Evolutionary conservation across 2,888 invertebrate species (phyloP).

Genomic region (Chironomus tentans): DNA sequence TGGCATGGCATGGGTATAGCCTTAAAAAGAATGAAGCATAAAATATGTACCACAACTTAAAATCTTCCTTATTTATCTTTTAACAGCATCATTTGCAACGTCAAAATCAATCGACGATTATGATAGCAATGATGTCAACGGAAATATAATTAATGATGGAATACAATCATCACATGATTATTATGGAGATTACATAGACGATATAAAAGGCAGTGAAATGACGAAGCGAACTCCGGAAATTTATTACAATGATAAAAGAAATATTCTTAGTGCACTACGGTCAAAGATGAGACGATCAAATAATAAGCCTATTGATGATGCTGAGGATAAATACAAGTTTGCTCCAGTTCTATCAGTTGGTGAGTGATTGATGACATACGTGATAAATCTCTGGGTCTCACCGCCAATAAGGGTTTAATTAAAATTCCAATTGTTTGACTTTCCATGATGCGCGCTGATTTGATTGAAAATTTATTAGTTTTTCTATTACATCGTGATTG

Average conservation of each 20-base stretch:
- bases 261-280: slow-evolving; percentile 17
- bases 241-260: background rate
- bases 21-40: too few species aligned
- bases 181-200: background rate
- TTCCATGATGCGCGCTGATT: background rate
- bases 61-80: background rate
- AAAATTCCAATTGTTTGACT: background rate
- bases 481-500: background rate
- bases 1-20: too few species aligned
- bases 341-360: slow-evolving; percentile 18
- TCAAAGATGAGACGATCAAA: slow-evolving; percentile 15
- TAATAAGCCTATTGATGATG: background rate
- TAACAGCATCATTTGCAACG: background rate
- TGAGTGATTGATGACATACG: background rate
- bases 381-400: background rate
- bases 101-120: slow-evolving; percentile 1
- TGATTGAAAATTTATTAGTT: background rate
- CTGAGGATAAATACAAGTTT: slow-evolving; percentile 12
- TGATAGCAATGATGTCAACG: background rate
- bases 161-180: background rate
- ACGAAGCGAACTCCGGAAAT: slow-evolving; percentile 16
- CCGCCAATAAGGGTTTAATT: background rate
- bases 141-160: slow-evolving; percentile 8
- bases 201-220: background rate
- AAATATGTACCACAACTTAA: too few species aligned